Conservation (phyloP, 2,888 invertebrate species). For the Heliconius cydno region DNA sequence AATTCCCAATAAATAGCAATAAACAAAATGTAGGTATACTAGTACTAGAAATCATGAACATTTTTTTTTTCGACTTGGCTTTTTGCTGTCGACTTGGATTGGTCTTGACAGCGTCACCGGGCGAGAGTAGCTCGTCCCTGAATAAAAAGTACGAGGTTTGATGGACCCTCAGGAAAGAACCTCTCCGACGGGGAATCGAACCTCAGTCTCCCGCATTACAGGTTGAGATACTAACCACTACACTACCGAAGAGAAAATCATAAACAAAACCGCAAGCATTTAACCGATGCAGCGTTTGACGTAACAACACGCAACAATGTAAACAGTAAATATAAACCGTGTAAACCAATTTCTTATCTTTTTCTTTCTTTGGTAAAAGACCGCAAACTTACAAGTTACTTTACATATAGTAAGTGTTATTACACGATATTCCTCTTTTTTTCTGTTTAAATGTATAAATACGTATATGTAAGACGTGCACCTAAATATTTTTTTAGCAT, state of each 20-base stretch:
- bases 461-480: not conserved
- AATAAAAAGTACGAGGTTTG: too few relatives aligned
- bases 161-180: too few relatives aligned
- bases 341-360: slow-evolving; percentile 37
- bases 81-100: too few relatives aligned
- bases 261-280: slow-evolving; percentile 26
- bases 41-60: too few relatives aligned
- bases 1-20: not conserved
- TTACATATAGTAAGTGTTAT: not conserved
- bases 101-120: too few relatives aligned
- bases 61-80: too few relatives aligned
- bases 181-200: too few relatives aligned
- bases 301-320: slow-evolving; percentile 31
- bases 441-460: not conserved
- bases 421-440: not conserved
- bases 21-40: not conserved
- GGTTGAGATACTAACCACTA: too few relatives aligned
- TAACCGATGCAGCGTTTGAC: slow-evolving; percentile 29
- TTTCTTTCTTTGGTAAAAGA: slow-evolving; percentile 7
- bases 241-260: not conserved
- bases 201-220: too few relatives aligned
- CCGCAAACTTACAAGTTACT: not conserved
- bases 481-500: too few relatives aligned
- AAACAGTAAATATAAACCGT: slow-evolving; percentile 32
- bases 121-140: too few relatives aligned